Evolutionary conservation across 2,888 invertebrate species (phyloP).

Genomic region (Drosophila atripex): DNA sequence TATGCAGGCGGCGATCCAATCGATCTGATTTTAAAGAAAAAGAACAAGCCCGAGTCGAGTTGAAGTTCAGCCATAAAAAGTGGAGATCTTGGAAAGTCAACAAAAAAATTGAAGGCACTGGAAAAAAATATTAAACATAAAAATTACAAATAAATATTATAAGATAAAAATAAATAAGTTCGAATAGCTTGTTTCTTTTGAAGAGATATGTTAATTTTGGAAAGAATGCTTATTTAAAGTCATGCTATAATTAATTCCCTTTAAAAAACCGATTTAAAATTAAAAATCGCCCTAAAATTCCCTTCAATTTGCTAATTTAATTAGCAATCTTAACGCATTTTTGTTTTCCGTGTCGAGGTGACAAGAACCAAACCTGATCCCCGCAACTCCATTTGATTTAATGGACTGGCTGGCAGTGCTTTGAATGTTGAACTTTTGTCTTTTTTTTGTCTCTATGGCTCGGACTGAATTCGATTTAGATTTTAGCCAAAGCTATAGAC

Average conservation of each 20-base stretch:
- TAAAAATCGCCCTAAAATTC: not conserved
- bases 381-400: not conserved
- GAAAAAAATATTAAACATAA: not conserved
- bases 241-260: no score
- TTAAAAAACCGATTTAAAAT: not conserved
- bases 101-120: constrained; percentile 6
- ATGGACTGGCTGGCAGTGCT: constrained; percentile 7
- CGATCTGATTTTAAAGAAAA: constrained; percentile 9
- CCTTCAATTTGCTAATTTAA: not conserved
- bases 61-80: constrained; percentile 9
- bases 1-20: constrained; percentile 47
- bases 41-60: constrained; percentile 28
- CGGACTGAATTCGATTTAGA: constrained; percentile 10
- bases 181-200: no score
- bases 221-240: no score
- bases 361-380: constrained; percentile 28
- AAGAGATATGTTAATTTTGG: no score
- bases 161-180: no score
- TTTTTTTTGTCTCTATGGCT: not conserved
- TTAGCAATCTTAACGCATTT: not conserved
- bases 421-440: constrained; percentile 39
- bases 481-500: constrained; percentile 1
- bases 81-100: constrained; percentile 20
- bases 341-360: constrained; percentile 3
- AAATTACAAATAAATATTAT: no score